A percentile compares a stretch with the other conserved stretches of the same genome.
These are phyloP conservation scores for Xestoiulus laeticollis DNA, from an alignment of 2,888 invertebrate genomes.

Conservation along the genomic window DNA sequence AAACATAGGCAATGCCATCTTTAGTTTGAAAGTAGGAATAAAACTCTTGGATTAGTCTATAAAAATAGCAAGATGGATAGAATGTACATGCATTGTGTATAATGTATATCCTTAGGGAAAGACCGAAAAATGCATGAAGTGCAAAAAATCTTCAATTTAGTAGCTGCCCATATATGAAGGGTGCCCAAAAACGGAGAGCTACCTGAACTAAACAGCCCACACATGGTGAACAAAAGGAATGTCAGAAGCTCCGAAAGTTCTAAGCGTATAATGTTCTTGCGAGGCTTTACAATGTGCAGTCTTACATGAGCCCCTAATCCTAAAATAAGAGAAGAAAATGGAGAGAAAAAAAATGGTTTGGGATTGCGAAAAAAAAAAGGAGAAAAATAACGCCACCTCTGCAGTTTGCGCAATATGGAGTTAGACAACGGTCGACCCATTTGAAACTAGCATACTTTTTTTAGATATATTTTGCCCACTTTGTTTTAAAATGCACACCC, in stretches of 20 bases:
- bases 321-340: conserved; percentile 30
- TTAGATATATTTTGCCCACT: not conserved
- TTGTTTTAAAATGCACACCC: conserved; percentile 15
- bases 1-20: too few species aligned
- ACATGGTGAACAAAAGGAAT: not conserved
- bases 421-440: not conserved
- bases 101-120: too few species aligned
- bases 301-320: conserved; percentile 21
- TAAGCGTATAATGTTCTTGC: conserved; percentile 7
- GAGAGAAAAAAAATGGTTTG: not conserved
- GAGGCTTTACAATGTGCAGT: not conserved
- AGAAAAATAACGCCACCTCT: conserved; percentile 23
- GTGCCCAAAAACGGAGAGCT: not conserved
- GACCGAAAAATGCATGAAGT: not conserved
- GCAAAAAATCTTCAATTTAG: not conserved
- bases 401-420: not conserved
- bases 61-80: too few species aligned
- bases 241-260: not conserved
- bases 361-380: not conserved
- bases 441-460: not conserved
- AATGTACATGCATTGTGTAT: too few species aligned
- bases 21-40: too few species aligned
- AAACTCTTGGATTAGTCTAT: too few species aligned
- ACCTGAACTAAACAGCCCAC: not conserved
- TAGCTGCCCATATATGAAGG: not conserved